Evolutionary conservation across 1,140 invertebrate species (phyloP).

Genomic region (Stegodyphus mimosarum): DNA sequence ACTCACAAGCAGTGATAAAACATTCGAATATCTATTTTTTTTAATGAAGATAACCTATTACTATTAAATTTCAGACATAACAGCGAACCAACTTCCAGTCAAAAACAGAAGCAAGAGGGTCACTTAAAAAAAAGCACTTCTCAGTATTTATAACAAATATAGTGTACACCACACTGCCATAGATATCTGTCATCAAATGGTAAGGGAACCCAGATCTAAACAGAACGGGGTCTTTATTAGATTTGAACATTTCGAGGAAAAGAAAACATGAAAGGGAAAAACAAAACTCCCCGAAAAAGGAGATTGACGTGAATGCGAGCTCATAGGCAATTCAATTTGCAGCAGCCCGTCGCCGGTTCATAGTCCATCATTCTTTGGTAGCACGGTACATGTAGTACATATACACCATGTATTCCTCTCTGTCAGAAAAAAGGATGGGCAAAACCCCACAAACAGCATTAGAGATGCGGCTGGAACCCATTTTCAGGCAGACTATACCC

Average conservation of each 20-base stretch:
- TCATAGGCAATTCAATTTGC: conserved; percentile 56
- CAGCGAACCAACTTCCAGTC: too few species aligned
- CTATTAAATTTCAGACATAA: too few species aligned
- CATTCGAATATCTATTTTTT: too few species aligned
- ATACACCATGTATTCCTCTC: conserved; percentile 10
- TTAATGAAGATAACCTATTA: too few species aligned
- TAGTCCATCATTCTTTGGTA: conserved; percentile 1
- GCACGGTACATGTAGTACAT: not conserved
- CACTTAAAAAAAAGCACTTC: too few species aligned
- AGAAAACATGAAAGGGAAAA: conserved; percentile 17
- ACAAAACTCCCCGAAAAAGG: conserved; percentile 15
- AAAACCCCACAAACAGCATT: conserved; percentile 45
- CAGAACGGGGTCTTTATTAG: conserved; percentile 25
- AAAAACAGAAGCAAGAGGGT: too few species aligned
- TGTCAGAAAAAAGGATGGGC: conserved; percentile 46
- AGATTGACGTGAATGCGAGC: conserved; percentile 42
- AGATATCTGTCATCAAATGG: too few species aligned
- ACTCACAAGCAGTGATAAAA: too few species aligned
- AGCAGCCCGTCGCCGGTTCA: not conserved
- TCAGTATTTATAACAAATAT: too few species aligned
- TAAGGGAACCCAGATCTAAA: too few species aligned
- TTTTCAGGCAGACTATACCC: conserved; percentile 37
- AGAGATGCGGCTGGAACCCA: conserved; percentile 37
- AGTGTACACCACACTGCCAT: too few species aligned
- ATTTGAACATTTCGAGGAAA: conserved; percentile 28